Percentiles rank a stretch among this genome's conserved stretches.
These are phyloP conservation scores for Lathronympha strigana DNA, from an alignment of 2,888 invertebrate species.

Conservation along the genomic window DNA sequence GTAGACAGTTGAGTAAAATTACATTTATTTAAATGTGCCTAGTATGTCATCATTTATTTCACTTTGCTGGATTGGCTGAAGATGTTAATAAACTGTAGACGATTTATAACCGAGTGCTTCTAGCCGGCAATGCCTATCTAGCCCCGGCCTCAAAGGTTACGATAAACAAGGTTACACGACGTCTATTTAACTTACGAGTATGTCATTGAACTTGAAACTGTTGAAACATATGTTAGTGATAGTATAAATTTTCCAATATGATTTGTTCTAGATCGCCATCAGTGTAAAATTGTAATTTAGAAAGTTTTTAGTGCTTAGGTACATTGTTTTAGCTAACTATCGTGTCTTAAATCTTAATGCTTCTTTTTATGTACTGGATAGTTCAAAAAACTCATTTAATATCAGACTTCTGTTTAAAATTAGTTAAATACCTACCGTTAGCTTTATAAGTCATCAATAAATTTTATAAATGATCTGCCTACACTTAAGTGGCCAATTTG, in stretches of 20 bases:
- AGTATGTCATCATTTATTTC: neutral
- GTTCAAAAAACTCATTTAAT: neutral
- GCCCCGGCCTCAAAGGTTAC: conserved; percentile 32
- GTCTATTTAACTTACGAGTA: conserved; percentile 23
- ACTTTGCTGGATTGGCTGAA: neutral
- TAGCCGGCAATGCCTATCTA: conserved; percentile 15
- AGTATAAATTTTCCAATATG: conserved; percentile 11
- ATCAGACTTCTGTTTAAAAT: neutral
- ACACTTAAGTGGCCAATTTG: neutral
- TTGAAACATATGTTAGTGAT: conserved; percentile 43
- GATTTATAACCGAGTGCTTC: neutral
- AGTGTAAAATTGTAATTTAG: conserved; percentile 4
- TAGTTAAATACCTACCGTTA: neutral
- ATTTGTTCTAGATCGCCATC: neutral
- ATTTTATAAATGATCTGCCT: neutral
- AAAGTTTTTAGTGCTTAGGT: conserved; percentile 6
- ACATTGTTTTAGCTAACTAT: neutral
- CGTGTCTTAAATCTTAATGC: neutral
- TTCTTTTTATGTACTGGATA: neutral
- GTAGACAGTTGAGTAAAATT: neutral
- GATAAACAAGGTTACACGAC: conserved; percentile 35
- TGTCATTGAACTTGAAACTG: conserved; percentile 65
- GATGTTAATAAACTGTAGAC: conserved; percentile 4
- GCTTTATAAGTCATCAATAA: neutral
- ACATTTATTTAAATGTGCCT: neutral